These are phyloP conservation scores for Zootoca vivipara DNA, from an alignment of 2,113 vertebrate genomes.

Conservation along the genomic window DNA sequence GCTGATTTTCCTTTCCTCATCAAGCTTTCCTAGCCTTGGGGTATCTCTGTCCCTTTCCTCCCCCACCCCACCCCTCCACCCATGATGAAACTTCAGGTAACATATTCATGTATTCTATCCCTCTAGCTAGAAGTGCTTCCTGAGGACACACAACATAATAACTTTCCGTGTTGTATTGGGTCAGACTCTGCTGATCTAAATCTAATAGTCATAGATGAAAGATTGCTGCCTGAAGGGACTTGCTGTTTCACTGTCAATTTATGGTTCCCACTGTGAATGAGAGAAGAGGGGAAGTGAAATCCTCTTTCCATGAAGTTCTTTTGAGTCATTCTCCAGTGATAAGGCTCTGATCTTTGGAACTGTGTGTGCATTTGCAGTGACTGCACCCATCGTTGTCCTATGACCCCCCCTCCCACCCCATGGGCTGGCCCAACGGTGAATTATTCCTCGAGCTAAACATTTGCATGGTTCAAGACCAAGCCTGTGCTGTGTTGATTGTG, in stretches of 20 bases:
- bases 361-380: background rate
- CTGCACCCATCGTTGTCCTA: too few relatives aligned
- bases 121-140: background rate
- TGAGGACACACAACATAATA: background rate
- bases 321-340: background rate
- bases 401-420: too few relatives aligned
- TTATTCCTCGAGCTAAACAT: background rate
- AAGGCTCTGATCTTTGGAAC: background rate
- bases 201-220: conserved; percentile 8
- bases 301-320: background rate
- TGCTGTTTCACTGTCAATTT: background rate
- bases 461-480: too few relatives aligned
- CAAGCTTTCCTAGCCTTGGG: background rate
- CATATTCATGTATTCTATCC: background rate
- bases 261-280: background rate
- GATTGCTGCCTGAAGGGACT: background rate
- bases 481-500: too few relatives aligned
- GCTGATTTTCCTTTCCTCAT: background rate
- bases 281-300: background rate
- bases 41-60: background rate
- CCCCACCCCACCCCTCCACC: background rate
- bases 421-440: background rate
- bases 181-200: background rate
- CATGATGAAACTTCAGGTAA: background rate
- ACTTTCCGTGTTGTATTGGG: background rate